A percentile compares a stretch with the other conserved stretches of the same genome.
phyloP scores from a whole-genome alignment of 2,888 invertebrate species.

The Hirtodrosophila histrioides region DNA sequence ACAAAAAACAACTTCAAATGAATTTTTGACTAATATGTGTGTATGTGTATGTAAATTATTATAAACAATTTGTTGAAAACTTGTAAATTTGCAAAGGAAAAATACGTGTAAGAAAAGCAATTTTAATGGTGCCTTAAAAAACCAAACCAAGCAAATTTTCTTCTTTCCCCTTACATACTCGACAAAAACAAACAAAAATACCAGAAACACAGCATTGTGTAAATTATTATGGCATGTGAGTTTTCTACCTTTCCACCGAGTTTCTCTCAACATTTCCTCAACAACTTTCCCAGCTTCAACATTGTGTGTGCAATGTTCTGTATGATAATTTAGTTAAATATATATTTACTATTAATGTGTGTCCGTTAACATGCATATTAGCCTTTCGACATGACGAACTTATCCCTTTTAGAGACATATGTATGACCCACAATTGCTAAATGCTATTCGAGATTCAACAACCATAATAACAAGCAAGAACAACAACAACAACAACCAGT shows the following conservation, averaged over 20 bases:
- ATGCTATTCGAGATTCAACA: conserved; percentile 68
- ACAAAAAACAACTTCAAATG: conserved; percentile 56
- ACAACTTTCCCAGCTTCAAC: conserved; percentile 51
- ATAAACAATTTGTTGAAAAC: conserved; percentile 67
- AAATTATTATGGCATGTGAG: conserved; percentile 41
- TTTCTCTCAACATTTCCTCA: conserved; percentile 42
- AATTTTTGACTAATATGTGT: conserved; percentile 69
- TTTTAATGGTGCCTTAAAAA: conserved; percentile 85
- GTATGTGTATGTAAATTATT: conserved; percentile 64
- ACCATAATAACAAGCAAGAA: conserved; percentile 35
- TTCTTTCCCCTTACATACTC: conserved; percentile 70
- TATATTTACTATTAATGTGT: conserved; percentile 23
- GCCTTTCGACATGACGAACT: conserved; percentile 70
- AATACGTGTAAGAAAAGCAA: conserved; percentile 84
- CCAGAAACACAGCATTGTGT: conserved; percentile 14
- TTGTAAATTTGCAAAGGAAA: conserved; percentile 83
- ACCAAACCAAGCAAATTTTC: conserved; percentile 82
- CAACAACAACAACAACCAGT: conserved; percentile 54
- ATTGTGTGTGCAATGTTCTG: conserved; percentile 31
- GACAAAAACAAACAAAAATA: conserved; percentile 29
- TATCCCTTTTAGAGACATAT: conserved; percentile 70
- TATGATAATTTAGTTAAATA: conserved; percentile 52
- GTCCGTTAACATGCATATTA: conserved; percentile 18
- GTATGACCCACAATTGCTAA: conserved; percentile 61
- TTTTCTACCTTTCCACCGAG: conserved; percentile 47